A percentile compares a stretch with the other conserved stretches of the same genome.
Evolutionary conservation across 1,140 invertebrate genomes (phyloP).

Genomic region (Camponotus floridanus): DNA sequence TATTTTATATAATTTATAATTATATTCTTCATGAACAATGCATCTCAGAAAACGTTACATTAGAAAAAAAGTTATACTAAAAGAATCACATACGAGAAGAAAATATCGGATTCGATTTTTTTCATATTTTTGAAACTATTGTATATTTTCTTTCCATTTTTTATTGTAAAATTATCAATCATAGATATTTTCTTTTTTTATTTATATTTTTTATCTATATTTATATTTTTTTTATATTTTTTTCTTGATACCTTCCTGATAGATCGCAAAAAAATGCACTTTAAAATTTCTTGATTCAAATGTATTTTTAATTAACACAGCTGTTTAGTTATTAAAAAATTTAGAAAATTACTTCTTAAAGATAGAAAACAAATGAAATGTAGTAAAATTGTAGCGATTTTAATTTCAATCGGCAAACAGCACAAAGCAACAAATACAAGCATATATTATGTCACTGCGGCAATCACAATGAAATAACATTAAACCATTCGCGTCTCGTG

Average conservation of each 20-base stretch:
- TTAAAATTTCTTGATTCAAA: background rate
- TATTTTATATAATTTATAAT: too few relatives aligned
- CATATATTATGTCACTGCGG: background rate
- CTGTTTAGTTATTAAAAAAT: background rate
- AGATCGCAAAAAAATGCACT: background rate
- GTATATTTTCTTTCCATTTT: too few relatives aligned
- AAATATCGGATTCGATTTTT: too few relatives aligned
- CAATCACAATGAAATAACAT: constrained; percentile 42
- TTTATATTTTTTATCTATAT: background rate
- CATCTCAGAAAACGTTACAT: too few relatives aligned
- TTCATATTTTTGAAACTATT: too few relatives aligned
- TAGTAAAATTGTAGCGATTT: background rate
- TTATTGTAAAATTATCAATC: too few relatives aligned
- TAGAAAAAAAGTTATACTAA: too few relatives aligned
- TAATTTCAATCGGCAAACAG: background rate
- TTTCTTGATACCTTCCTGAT: background rate
- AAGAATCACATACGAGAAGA: too few relatives aligned
- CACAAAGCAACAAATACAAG: too few relatives aligned
- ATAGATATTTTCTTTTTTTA: background rate
- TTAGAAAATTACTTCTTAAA: background rate
- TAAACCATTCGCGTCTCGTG: constrained; percentile 28
- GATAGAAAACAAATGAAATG: background rate
- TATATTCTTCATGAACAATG: too few relatives aligned
- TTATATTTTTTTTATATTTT: background rate
- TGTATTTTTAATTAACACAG: background rate